Percentiles rank a stretch among this genome's conserved stretches.
Evolutionary conservation across 37 sponge, comb jelly and placozoan genomes (phyloP).

Genomic region (Lycopodina hypogea): DNA sequence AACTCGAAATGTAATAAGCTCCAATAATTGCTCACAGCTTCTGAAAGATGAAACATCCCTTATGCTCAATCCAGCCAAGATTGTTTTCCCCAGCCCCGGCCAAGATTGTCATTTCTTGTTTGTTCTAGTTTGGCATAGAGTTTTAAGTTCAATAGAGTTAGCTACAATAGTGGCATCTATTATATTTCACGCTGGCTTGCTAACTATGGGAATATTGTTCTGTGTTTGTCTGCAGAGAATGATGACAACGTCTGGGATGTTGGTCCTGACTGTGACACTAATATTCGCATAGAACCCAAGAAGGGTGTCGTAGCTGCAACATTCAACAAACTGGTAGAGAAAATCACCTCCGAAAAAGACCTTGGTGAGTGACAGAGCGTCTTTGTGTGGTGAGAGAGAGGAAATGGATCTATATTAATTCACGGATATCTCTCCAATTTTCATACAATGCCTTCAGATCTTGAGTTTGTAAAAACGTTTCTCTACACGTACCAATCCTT

Average conservation of each 20-base stretch:
- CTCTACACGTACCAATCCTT: constrained; percentile 86
- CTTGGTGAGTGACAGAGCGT: constrained; percentile 52
- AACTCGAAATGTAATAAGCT: too few species aligned
- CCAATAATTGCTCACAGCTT: too few species aligned
- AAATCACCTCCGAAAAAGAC: constrained; percentile 59
- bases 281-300: constrained; percentile 56
- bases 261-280: constrained; percentile 49
- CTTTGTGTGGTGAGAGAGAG: constrained; percentile 1
- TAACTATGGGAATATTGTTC: too few species aligned
- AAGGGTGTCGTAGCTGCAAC: constrained; percentile 66
- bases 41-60: too few species aligned
- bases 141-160: neutral
- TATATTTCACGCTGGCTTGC: too few species aligned
- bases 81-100: too few species aligned
- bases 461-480: constrained; percentile 93
- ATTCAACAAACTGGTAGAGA: constrained; percentile 88
- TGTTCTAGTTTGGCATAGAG: neutral
- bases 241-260: constrained; percentile 82
- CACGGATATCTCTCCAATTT: neutral
- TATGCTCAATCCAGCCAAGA: too few species aligned
- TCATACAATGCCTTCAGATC: constrained; percentile 37
- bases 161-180: neutral
- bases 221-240: constrained; percentile 16
- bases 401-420: neutral
- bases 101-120: too few species aligned